phyloP scores from a whole-genome alignment of 2,888 invertebrate genomes.

The Athalia cordata region DNA sequence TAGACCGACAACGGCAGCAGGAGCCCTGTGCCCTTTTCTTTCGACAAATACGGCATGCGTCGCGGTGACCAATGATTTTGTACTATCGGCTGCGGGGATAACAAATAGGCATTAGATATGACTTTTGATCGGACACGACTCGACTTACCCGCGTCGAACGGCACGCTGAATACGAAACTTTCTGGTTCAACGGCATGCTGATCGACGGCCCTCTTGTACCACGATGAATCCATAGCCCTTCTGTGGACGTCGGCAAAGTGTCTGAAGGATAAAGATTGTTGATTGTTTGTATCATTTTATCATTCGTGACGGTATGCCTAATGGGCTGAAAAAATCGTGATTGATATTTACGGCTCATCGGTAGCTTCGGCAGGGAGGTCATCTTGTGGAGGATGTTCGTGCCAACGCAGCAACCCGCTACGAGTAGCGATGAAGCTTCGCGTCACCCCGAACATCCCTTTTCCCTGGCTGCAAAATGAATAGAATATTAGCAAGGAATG shows the following conservation, averaged over 20 bases:
- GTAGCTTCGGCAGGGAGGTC: slow-evolving; percentile 80
- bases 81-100: slow-evolving; percentile 71
- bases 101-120: too few relatives aligned
- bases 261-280: slow-evolving; percentile 73
- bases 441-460: slow-evolving; percentile 89
- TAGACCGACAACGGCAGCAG: slow-evolving; percentile 93
- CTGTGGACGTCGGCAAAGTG: slow-evolving; percentile 88
- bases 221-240: slow-evolving; percentile 89
- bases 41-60: slow-evolving; percentile 93
- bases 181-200: slow-evolving; percentile 90
- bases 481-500: slow-evolving; percentile 2
- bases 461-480: slow-evolving; percentile 86
- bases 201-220: slow-evolving; percentile 94
- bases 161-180: slow-evolving; percentile 93
- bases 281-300: slow-evolving; percentile 44
- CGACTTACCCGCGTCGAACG: slow-evolving; percentile 81
- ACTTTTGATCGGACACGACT: neutral
- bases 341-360: slow-evolving; percentile 81
- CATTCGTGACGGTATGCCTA: too few relatives aligned
- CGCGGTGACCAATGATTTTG: slow-evolving; percentile 86
- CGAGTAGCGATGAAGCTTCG: slow-evolving; percentile 93
- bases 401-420: slow-evolving; percentile 92
- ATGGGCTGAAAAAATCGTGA: neutral
- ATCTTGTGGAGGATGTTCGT: slow-evolving; percentile 80
- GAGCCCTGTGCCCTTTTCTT: slow-evolving; percentile 87